Conservation (phyloP, 1,140 invertebrate genomes). For the Macrosteles quadrilineatus region DNA sequence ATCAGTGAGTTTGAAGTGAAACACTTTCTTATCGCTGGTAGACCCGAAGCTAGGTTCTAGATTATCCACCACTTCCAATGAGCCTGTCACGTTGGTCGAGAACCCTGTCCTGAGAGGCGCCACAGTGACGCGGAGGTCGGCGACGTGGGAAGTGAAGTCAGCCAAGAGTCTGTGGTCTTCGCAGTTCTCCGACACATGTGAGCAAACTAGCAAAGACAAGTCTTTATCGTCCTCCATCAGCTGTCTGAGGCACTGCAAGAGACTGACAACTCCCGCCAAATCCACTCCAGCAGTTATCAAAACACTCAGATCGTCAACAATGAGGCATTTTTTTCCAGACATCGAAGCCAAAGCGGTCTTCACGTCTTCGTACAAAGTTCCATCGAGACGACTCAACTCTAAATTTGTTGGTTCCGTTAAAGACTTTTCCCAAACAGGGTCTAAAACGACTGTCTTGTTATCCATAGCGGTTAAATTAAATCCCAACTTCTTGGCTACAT, state of each 20-base stretch:
- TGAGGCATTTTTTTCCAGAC: background rate
- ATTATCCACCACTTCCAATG: background rate
- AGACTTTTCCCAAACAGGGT: background rate
- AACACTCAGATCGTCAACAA: constrained; percentile 4
- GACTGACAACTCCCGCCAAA: background rate
- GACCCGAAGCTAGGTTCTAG: too few relatives aligned
- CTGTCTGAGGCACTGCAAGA: background rate
- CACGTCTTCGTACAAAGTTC: background rate
- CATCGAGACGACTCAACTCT: background rate
- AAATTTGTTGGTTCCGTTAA: background rate
- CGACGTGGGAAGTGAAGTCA: background rate
- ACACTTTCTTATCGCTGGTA: background rate
- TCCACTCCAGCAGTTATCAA: background rate
- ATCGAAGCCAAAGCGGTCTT: background rate
- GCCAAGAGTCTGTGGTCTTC: background rate
- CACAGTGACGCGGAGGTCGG: background rate
- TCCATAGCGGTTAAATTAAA: constrained; percentile 3
- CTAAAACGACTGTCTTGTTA: background rate
- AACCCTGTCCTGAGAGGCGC: constrained; percentile 3
- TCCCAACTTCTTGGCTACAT: constrained; percentile 4
- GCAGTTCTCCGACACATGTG: background rate
- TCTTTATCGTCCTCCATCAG: background rate
- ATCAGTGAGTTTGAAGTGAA: constrained; percentile 22
- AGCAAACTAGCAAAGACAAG: background rate
- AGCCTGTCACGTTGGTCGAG: constrained; percentile 2